These are phyloP conservation scores for Hippocampus kuda DNA, from an alignment of 2,797 vertebrate genomes.

Conservation along the genomic window DNA sequence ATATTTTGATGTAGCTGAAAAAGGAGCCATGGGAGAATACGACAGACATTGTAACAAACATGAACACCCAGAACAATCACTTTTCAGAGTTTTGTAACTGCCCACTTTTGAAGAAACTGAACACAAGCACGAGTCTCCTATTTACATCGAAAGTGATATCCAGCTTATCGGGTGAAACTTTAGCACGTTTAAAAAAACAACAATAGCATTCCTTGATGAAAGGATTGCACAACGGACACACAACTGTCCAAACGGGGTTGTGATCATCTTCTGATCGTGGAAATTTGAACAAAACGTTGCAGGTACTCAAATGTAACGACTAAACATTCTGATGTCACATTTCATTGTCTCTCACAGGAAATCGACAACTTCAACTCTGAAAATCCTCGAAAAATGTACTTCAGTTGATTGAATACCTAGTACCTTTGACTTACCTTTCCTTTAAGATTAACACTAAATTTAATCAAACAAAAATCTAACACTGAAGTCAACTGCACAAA, in stretches of 20 bases:
- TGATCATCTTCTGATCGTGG: constrained; percentile 1
- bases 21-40: constrained; percentile 20
- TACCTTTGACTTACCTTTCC: not conserved
- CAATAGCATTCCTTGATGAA: constrained; percentile 3
- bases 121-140: constrained; percentile 21
- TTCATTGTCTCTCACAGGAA: constrained; percentile 33
- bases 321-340: constrained; percentile 46
- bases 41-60: constrained; percentile 34
- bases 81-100: constrained; percentile 39
- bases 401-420: not conserved
- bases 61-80: constrained; percentile 34
- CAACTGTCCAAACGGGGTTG: constrained; percentile 13
- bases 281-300: constrained; percentile 30
- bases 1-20: constrained; percentile 37
- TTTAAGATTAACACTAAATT: constrained; percentile 36
- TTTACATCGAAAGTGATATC: constrained; percentile 50
- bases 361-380: constrained; percentile 15
- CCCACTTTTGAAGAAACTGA: constrained; percentile 36
- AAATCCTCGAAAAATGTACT: constrained; percentile 5
- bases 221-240: not conserved
- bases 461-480: constrained; percentile 39
- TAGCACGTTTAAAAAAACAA: constrained; percentile 32
- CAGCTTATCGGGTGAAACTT: constrained; percentile 40
- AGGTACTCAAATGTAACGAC: constrained; percentile 32
- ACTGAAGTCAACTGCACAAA: constrained; percentile 33